Conservation (phyloP, 2,888 invertebrate genomes). For the Mongoloraphidia duomilia region DNA sequence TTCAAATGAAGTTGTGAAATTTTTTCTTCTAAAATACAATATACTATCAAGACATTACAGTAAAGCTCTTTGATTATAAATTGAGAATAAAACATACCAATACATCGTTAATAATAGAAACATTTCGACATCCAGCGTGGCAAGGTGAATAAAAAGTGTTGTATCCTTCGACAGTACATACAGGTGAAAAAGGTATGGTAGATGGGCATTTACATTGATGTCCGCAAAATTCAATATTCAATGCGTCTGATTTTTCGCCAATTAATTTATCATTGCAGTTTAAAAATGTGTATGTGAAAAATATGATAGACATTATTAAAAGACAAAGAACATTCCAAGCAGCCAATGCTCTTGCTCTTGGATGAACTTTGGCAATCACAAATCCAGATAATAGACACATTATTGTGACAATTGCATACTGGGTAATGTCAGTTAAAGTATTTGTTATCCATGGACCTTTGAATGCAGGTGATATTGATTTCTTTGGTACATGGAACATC, state of each 20-base stretch:
- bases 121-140: slow-evolving; percentile 48
- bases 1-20: too few species aligned
- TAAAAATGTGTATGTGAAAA: slow-evolving; percentile 25
- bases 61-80: too few species aligned
- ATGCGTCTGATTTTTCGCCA: slow-evolving; percentile 30
- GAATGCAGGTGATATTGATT: slow-evolving; percentile 32
- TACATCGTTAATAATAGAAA: background rate
- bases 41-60: too few species aligned
- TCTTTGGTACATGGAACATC: slow-evolving; percentile 38
- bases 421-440: slow-evolving; percentile 35
- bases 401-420: slow-evolving; percentile 38
- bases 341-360: slow-evolving; percentile 34
- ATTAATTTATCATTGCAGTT: slow-evolving; percentile 29
- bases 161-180: slow-evolving; percentile 39
- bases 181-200: slow-evolving; percentile 40
- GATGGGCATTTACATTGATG: slow-evolving; percentile 36
- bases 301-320: slow-evolving; percentile 28
- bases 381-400: slow-evolving; percentile 37
- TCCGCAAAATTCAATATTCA: slow-evolving; percentile 37
- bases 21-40: too few species aligned
- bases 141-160: slow-evolving; percentile 57
- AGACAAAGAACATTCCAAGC: slow-evolving; percentile 32
- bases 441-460: slow-evolving; percentile 38
- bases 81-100: too few species aligned
- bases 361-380: slow-evolving; percentile 35